Base-by-base conservation (phyloP, 2,113 vertebrate species). In the Mesembrinibis cayennensis region DNA sequence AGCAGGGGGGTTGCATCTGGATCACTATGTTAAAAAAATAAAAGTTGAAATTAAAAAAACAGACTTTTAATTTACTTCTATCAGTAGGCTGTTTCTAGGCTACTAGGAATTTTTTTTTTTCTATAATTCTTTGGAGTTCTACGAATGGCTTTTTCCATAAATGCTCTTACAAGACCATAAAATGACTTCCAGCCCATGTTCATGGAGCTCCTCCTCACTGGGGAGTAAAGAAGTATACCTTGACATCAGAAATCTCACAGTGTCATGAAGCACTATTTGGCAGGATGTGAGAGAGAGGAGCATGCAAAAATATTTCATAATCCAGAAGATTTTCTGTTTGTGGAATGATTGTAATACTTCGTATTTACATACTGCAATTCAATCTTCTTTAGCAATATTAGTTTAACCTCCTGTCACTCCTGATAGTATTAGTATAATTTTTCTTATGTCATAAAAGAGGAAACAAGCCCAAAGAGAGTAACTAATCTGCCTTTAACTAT, bases 351-450 rank as follows among this genome's bases (percentile, higher is more conserved):
- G 38, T 18, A 87, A 66, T 86, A 95, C 63, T 90, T 94, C 30
- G 17, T 67, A 84, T 89, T 95, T 91, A 61, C 44, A 82, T 79
- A 61, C 44, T 91, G 91, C 59, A 92, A 95, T 89, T 95, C 80
- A 84, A 72, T 91, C 76, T 85, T 80, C 49, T 67, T 93, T 76
- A 84, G 47, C 27, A 82, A 87, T 93, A 87, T 97, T 96, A 56
- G 73, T 89, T 95, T 96, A 95, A 95, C 69, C 83, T 93, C 56
- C 77, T 93, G 77, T 92, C 69, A 94, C 22, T 92, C 61, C 34
- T 87, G 67, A 79, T 62, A 52, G 15, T 26, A 91, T 71, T 80
- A 61, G 14, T 61, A 52, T 87, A 78, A 52, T 52, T 93, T 93
- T 87, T 92, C 36, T 56, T 83, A 93, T 56, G 80, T 58, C 89